phyloP scores from a whole-genome alignment of 2,113 vertebrate genomes.

The Steatornis caripensis region DNA sequence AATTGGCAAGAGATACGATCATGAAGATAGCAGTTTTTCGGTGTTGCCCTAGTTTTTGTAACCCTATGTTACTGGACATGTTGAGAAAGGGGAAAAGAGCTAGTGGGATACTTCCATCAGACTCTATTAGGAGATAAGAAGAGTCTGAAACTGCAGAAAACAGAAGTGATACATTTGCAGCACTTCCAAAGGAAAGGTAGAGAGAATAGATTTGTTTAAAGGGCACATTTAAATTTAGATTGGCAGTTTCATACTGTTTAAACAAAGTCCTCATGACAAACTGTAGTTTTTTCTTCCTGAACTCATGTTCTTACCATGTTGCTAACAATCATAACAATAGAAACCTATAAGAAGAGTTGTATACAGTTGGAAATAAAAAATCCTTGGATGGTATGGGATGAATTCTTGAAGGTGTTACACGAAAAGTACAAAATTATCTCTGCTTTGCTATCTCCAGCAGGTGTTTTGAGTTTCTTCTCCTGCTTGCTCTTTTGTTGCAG shows the following conservation, averaged over 20 bases:
- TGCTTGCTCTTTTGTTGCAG: not conserved
- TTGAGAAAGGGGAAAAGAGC: not conserved
- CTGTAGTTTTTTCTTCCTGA: not conserved
- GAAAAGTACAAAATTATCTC: not conserved
- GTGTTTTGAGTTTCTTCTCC: not conserved
- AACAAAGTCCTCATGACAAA: not conserved
- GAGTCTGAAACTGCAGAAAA: conserved; percentile 21
- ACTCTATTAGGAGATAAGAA: conserved; percentile 8
- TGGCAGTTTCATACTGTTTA: not conserved
- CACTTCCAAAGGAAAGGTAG: not conserved
- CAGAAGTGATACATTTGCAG: not conserved
- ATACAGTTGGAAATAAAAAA: not conserved
- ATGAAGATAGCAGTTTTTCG: not conserved
- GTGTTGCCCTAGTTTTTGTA: not conserved
- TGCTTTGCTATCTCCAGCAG: not conserved
- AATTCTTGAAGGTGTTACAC: not conserved
- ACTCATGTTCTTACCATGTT: not conserved
- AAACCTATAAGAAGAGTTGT: not conserved
- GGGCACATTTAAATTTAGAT: conserved; percentile 16
- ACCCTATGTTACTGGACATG: not conserved
- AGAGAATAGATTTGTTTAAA: not conserved
- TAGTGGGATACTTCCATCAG: not conserved
- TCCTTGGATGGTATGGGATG: not conserved
- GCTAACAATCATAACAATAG: not conserved
- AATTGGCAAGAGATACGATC: conserved; percentile 1